Conservation (phyloP, 2,113 vertebrate species). For the Vidua macroura region DNA sequence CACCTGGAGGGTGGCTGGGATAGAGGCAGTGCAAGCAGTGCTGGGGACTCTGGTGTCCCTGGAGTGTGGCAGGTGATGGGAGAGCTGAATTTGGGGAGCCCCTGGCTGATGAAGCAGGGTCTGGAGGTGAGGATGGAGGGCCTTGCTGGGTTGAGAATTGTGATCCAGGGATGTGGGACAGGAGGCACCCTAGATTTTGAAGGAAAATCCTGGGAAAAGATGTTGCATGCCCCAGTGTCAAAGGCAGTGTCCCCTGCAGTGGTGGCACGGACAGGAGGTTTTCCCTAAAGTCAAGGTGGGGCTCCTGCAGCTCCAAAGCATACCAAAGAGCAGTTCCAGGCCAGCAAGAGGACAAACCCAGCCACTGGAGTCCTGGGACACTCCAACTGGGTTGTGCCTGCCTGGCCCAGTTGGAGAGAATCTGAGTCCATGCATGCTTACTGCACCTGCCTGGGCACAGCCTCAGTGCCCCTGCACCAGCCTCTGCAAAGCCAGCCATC, state of each 20-base stretch:
- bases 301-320: background rate
- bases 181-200: background rate
- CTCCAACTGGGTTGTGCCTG: background rate
- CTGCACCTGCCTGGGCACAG: background rate
- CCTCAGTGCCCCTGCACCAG: background rate
- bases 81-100: background rate
- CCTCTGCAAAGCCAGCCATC: background rate
- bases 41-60: too few species aligned
- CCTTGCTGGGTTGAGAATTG: background rate
- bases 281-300: background rate
- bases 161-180: background rate
- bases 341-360: background rate
- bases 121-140: background rate
- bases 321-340: background rate
- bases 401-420: background rate
- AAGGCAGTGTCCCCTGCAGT: background rate
- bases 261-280: background rate
- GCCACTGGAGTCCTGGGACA: background rate
- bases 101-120: background rate
- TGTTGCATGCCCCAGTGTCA: background rate
- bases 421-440: rapidly evolving
- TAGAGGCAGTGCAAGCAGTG: background rate
- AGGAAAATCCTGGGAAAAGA: background rate
- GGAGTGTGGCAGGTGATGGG: background rate
- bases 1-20: background rate